Conservation (phyloP, 2,797 vertebrate genomes). For the Enteromius afrohamiltoni region DNA sequence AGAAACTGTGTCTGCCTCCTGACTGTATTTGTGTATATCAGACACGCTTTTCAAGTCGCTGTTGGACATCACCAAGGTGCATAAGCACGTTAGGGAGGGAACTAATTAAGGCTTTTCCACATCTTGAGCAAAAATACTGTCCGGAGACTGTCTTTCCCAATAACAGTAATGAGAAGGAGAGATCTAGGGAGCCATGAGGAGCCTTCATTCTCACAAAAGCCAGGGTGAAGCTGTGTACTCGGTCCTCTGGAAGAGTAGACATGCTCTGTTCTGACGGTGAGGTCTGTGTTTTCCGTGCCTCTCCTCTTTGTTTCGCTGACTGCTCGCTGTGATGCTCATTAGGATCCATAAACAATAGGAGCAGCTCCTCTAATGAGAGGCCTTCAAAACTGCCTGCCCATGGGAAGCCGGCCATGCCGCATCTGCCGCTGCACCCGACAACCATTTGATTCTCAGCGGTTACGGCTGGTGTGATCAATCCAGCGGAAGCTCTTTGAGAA, state of each 20-base stretch:
- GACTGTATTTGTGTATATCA: constrained; percentile 64
- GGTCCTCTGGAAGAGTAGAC: constrained; percentile 54
- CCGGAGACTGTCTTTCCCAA: constrained; percentile 73
- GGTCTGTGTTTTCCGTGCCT: constrained; percentile 58
- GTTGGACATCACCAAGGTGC: constrained; percentile 67
- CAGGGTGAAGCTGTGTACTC: constrained; percentile 48
- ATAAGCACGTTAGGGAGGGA: constrained; percentile 71
- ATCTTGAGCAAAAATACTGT: constrained; percentile 73
- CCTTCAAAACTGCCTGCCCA: constrained; percentile 71
- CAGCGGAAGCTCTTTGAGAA: constrained; percentile 44
- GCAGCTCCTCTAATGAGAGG: constrained; percentile 76
- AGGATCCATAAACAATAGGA: constrained; percentile 76
- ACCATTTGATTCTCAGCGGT: constrained; percentile 66
- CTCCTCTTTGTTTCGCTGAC: constrained; percentile 68
- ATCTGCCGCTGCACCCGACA: constrained; percentile 66
- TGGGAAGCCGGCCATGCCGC: constrained; percentile 70
- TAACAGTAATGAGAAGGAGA: constrained; percentile 73
- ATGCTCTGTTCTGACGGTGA: constrained; percentile 63
- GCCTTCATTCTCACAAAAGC: constrained; percentile 60
- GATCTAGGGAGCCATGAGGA: constrained; percentile 50
- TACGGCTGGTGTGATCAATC: constrained; percentile 19
- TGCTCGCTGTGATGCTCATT: constrained; percentile 74
- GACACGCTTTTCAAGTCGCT: constrained; percentile 69
- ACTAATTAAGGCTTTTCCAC: constrained; percentile 78
- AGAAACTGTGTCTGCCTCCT: constrained; percentile 23